Percentiles rank a stretch among this genome's conserved stretches.
These are phyloP conservation scores for Acropternis orthonyx DNA, from an alignment of 2,797 vertebrate species.

Conservation along the genomic window DNA sequence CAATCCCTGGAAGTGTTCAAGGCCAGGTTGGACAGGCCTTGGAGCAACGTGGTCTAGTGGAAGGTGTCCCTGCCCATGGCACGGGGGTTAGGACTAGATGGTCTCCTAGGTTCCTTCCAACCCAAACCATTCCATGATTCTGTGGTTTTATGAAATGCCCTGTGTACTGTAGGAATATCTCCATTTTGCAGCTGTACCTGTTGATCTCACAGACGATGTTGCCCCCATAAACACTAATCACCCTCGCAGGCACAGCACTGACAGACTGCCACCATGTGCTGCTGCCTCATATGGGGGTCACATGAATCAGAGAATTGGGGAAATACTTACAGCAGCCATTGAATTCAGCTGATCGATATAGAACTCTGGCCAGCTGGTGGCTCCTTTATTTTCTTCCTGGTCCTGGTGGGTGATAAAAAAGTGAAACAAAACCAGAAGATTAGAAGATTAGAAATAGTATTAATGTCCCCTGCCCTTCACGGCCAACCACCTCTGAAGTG, in stretches of 20 bases:
- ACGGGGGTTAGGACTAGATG: not conserved
- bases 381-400: conserved; percentile 98
- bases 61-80: not conserved
- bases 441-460: not conserved
- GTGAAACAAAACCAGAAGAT: not conserved
- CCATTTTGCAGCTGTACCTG: not conserved
- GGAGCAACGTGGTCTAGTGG: not conserved
- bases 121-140: accelerated
- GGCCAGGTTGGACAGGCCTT: not conserved
- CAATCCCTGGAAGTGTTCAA: not conserved
- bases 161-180: not conserved
- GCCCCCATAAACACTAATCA: not conserved
- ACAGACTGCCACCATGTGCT: not conserved
- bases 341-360: conserved; percentile 98
- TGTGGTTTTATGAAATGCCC: not conserved
- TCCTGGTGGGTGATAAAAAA: conserved; percentile 77
- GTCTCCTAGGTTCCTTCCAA: not conserved
- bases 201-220: not conserved
- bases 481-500: not conserved
- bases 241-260: accelerated
- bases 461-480: not conserved
- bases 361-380: conserved; percentile 98
- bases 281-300: accelerated
- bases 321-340: conserved; percentile 96
- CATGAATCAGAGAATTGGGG: not conserved